Percentiles rank a stretch among this genome's conserved stretches.
phyloP scores from a whole-genome alignment of 30 jellyfish, hydroid and myxozoan genomes.

The Hydractinia symbiolongicarpus region DNA sequence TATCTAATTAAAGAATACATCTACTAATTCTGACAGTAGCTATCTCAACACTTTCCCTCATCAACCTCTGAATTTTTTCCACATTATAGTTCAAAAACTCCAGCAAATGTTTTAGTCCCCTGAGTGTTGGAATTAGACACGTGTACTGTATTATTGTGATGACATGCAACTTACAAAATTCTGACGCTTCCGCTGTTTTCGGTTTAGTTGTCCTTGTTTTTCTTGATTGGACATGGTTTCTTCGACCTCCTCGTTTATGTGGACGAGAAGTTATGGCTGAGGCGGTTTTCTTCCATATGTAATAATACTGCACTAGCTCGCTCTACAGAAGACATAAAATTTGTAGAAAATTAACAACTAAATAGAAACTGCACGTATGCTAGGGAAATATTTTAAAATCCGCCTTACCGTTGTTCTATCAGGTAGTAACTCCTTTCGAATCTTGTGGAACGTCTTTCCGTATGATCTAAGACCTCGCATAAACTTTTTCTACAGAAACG shows the following conservation, averaged over 20 bases:
- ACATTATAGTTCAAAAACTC: too few relatives aligned
- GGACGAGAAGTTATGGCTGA: slow-evolving; percentile 89
- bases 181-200: slow-evolving; percentile 77
- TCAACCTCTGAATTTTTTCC: too few relatives aligned
- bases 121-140: background rate
- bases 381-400: background rate
- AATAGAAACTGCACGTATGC: background rate
- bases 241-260: slow-evolving; percentile 92
- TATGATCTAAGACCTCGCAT: slow-evolving; percentile 84
- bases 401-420: slow-evolving; percentile 76
- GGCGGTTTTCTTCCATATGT: slow-evolving; percentile 94
- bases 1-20: too few relatives aligned
- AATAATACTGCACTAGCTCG: slow-evolving; percentile 83
- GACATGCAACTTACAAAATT: slow-evolving; percentile 48
- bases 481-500: slow-evolving; percentile 55
- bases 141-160: background rate
- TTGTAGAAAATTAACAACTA: background rate
- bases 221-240: slow-evolving; percentile 87
- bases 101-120: background rate
- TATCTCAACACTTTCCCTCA: too few relatives aligned
- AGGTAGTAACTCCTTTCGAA: slow-evolving; percentile 77
- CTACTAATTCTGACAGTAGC: too few relatives aligned
- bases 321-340: slow-evolving; percentile 36
- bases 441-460: slow-evolving; percentile 89
- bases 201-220: slow-evolving; percentile 87